Conservation (phyloP, 1,140 invertebrate species). For the Hyles vespertilio region DNA sequence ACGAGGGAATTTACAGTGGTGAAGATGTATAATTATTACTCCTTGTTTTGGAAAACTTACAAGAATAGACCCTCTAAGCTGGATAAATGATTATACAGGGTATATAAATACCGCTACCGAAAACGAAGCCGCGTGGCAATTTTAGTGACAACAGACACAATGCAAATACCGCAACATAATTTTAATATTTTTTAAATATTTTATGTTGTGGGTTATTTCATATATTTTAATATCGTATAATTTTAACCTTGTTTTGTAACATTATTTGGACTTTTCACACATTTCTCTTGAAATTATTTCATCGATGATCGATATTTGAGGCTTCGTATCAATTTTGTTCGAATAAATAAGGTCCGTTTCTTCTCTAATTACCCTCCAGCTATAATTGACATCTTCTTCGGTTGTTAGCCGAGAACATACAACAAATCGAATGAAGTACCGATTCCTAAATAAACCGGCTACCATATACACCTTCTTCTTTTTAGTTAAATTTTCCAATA, state of each 20-base stretch:
- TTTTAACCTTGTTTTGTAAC: background rate
- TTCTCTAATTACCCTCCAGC: constrained; percentile 87
- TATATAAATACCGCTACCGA: no score
- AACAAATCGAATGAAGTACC: constrained; percentile 88
- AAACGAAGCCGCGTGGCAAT: no score
- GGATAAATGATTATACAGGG: no score
- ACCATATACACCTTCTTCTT: constrained; percentile 91
- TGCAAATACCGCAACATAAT: no score
- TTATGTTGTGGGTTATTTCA: no score
- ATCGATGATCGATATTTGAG: constrained; percentile 48
- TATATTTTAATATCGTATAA: no score
- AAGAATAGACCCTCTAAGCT: no score
- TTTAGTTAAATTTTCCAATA: constrained; percentile 86
- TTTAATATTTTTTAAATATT: no score
- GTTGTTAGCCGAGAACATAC: constrained; percentile 85
- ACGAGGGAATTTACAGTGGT: no score
- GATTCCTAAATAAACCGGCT: constrained; percentile 81
- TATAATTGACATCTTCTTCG: constrained; percentile 84
- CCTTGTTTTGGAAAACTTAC: no score
- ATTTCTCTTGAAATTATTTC: constrained; percentile 42
- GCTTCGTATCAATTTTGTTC: constrained; percentile 42
- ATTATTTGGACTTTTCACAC: constrained; percentile 70
- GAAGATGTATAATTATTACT: no score
- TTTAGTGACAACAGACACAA: no score
- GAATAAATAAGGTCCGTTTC: constrained; percentile 63